Base-by-base conservation (phyloP, 2,888 invertebrate species). In the Liopterus haemorrhoidalis region DNA sequence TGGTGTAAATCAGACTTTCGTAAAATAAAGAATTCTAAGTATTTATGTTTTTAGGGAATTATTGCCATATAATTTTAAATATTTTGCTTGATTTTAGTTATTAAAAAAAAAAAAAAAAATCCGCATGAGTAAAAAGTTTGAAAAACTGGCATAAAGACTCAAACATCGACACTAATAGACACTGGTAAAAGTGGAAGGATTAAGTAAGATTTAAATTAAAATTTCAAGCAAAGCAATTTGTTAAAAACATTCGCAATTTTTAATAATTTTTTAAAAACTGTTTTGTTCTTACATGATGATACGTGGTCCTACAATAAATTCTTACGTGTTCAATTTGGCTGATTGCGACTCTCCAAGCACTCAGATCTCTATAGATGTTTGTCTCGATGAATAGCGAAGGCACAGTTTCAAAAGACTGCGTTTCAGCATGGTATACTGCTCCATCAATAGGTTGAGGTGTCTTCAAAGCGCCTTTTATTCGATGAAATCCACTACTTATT, bases 271-370 rank as follows among this genome's bases (percentile, higher is more conserved):
- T 22, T 22, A 22, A 22, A 22, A 22, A 6, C 22, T 8, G 5
- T 6, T 5, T 22, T 22, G 5, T 22, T 22, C 22, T 22, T 22
- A 22, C 5, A 6, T 8, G 22, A 22, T 22, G 8, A 22, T 40
- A 21, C n/a, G n/a, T n/a, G n/a, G n/a, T n/a, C n/a, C n/a, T n/a
- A n/a, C n/a, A n/a, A n/a, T 33, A 43, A 28, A 35, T 27, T 24
- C 32, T 28, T 41, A 47, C 48, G 30, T 44, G 43, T 32, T 41
- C 49, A 27, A 27, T 33, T 37, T 46, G 68, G 1, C 79, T 75
- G 39, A 83, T 76, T 8, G 75, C 74, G 0, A 82, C 75, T 49
- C 76, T 66, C 82, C 82, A 84, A 1, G 77, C 72, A 50, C 77
- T 81, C 43, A 85, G 65, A 62, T 84, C 81, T 47, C 79, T 67